A percentile compares a stretch with the other conserved stretches of the same genome.
Evolutionary conservation across 2,888 invertebrate species (phyloP).

Genomic region (Syrista parreyssii): DNA sequence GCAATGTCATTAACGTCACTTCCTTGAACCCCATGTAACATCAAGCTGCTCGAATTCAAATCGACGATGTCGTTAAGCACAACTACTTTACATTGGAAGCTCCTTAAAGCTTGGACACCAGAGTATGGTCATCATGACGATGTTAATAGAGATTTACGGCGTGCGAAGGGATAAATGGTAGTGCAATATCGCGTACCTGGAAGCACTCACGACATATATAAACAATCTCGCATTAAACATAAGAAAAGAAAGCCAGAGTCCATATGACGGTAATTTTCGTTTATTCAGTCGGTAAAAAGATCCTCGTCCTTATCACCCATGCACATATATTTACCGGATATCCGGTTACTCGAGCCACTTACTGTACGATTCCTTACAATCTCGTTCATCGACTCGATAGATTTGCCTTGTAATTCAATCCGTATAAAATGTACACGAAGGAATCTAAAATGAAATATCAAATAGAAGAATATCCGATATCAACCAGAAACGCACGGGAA

Average conservation of each 20-base stretch:
- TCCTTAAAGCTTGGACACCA: conserved; percentile 29
- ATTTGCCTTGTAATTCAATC: not conserved
- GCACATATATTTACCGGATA: not conserved
- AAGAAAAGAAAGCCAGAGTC: not conserved
- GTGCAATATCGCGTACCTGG: not conserved
- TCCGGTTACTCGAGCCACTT: not conserved
- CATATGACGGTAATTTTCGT: not conserved
- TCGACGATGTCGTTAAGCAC: conserved; percentile 3
- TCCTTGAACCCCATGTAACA: not conserved
- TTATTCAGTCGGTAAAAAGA: not conserved
- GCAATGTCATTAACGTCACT: not conserved
- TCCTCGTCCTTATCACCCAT: not conserved
- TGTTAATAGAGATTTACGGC: conserved; percentile 29
- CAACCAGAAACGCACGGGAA: not conserved
- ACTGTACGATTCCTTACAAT: not conserved
- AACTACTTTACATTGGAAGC: not conserved
- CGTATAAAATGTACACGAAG: not conserved
- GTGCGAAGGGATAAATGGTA: not conserved
- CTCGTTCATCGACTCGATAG: not conserved
- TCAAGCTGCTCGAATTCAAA: not conserved
- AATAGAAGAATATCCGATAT: not conserved
- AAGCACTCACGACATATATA: not conserved
- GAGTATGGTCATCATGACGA: conserved; percentile 20
- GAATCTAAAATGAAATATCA: not conserved
- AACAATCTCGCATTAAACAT: not conserved